Conservation (phyloP, 2,888 invertebrate genomes). For the Lobophora halterata region DNA sequence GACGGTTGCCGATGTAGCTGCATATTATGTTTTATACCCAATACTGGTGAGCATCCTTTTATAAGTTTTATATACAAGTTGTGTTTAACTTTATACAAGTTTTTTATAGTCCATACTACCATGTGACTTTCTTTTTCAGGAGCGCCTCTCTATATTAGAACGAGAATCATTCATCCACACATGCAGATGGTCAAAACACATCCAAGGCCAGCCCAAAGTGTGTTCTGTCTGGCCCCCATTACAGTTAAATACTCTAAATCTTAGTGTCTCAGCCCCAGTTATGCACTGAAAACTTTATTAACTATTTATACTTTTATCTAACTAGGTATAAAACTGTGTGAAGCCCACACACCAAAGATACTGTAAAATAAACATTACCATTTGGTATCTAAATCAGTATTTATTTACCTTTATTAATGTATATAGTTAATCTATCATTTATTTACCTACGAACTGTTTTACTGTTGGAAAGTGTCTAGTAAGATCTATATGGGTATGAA, state of each 20-base stretch:
- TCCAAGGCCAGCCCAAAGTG: constrained; percentile 85
- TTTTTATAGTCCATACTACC: neutral
- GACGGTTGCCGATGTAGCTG: constrained; percentile 85
- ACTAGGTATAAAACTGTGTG: too few species aligned
- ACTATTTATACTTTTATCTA: constrained; percentile 28
- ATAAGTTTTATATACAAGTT: neutral
- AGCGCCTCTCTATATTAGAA: constrained; percentile 81
- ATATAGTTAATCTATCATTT: too few species aligned
- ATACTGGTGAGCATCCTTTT: constrained; percentile 80
- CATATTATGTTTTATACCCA: constrained; percentile 84
- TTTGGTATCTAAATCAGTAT: too few species aligned
- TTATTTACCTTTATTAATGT: too few species aligned
- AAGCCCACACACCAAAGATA: too few species aligned
- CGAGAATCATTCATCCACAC: constrained; percentile 85
- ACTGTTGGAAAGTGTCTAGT: too few species aligned
- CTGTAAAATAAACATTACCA: too few species aligned
- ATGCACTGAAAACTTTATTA: constrained; percentile 49
- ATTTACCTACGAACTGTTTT: too few species aligned
- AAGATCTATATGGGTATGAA: too few species aligned
- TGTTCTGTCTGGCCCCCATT: constrained; percentile 58
- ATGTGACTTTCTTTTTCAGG: constrained; percentile 63
- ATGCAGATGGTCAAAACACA: constrained; percentile 89
- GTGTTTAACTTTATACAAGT: neutral
- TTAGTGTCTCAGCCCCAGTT: constrained; percentile 59
- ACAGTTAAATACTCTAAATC: constrained; percentile 52